Evolutionary conservation across 2,797 vertebrate genomes (phyloP), one percentile per base, ranked within the genome.

Genomic region (Ctenosaura bakeri): DNA sequence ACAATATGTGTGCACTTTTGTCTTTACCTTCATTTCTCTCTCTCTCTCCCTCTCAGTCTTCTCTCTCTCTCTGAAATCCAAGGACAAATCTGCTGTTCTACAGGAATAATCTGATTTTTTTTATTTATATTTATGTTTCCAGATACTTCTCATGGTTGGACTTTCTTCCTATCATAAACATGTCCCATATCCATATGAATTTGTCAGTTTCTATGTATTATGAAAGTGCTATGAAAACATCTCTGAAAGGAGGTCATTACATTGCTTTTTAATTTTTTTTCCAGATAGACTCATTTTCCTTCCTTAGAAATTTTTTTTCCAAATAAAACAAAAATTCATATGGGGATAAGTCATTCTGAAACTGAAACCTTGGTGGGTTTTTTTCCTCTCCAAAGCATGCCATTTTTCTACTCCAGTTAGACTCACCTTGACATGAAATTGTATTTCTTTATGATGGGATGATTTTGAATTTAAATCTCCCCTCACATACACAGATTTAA

Each of bases 261-360:
- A 22, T 76, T 22, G 9, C n/a, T n/a, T 38, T n/a, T 35, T n/a
- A 32, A 46, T 20, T 18, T 35, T 81, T 56, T 50, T 69, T 91
- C 86, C 85, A 81, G 86, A 52, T 88, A 4, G 1, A n/a, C 69
- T 18, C 87, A 78, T 91, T 12, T 90, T 64, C 73, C 26, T 32
- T 4, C 29, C 29, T 32, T 32, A 13, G 29, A 13, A 32, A 69
- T 22, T 32, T 4, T 69, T 29, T 66, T 14, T 4, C 66, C 26
- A 69, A 32, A 64, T 93, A 89, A 91, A 89, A 91, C 84, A 93
- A 56, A 93, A 87, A 50, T 90, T 93, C 62, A 91, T 85, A 90
- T 83, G 89, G 91, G 38, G 91, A 88, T 85, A 94, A 73, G 92
- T 94, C 69, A 89, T 76, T 66, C 82, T 42, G 74, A 32, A 74